Evolutionary conservation across 2,113 vertebrate genomes (phyloP), one percentile per base, ranked within the genome.

Genomic region (Lonchura striata): DNA sequence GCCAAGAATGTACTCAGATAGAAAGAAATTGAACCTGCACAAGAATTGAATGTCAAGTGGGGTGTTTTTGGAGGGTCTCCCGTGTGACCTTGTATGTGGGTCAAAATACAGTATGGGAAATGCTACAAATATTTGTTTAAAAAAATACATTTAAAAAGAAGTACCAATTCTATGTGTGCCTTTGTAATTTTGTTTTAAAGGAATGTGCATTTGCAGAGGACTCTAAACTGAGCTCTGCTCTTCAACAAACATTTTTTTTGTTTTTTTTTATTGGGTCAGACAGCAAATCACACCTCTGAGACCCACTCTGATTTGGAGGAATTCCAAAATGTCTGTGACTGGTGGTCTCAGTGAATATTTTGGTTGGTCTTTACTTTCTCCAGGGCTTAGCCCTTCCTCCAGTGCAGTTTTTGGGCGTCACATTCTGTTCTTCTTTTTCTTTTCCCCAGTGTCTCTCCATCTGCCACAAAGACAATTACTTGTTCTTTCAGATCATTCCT

Each of bases 371-470:
- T n/a, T 41, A 20, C 23, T 86, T 69, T 44, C 53, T 33, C 11
- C 19, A 53, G 33, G 23, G 11, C 27, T 80, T 10, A 70, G 33
- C 14, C 7, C 12, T 82, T 82, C 39, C 20, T 84, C 53, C 47
- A 98, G 98, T 44, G 98, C 95, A 98, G 94, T 21, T 46, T 53
- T 53, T 35, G 4, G 10, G 44, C 61, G 42, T 31, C 50, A 19
- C 22, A 33, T 56, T 31, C 31, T 65, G 7, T 42, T 88, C 15
- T 30, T 65, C 59, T 53, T 47, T 63, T 42, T 31, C 63, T 74
- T 75, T 60, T 42, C 56, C 16, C n/a, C 44, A 54, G 53, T 16
- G 7, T 80, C 46, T 69, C 12, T 12, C 12, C 4, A 11, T 0
- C 4, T 37, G 46, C 24, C 42, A n/a, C 9, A 3, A 70, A 13